Evolutionary conservation across 2,888 invertebrate genomes (phyloP).

Genomic region (Rhingia rostrata): DNA sequence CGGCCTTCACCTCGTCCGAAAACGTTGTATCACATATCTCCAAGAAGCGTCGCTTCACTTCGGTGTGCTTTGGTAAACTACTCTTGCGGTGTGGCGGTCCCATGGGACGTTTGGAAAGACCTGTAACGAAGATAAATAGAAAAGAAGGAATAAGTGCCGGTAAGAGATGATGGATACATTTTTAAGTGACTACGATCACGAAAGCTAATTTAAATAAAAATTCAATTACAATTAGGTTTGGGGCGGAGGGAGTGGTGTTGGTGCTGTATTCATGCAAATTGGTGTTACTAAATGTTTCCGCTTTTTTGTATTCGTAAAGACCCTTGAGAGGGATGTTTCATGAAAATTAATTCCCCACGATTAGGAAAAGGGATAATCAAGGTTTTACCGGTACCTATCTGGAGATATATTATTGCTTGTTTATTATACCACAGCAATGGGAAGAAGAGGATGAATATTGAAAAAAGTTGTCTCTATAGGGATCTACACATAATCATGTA

Average conservation of each 20-base stretch:
- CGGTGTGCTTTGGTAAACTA: slow-evolving; percentile 83
- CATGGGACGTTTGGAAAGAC: slow-evolving; percentile 82
- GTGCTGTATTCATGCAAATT: slow-evolving; percentile 49
- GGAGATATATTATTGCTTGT: slow-evolving; percentile 25
- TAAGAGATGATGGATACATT: slow-evolving; percentile 8
- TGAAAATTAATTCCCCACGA: slow-evolving; percentile 45
- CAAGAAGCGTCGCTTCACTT: slow-evolving; percentile 83
- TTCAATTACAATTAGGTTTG: slow-evolving; percentile 45
- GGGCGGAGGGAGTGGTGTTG: background rate
- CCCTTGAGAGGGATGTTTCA: slow-evolving; percentile 12
- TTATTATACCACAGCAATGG: slow-evolving; percentile 38
- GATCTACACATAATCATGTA: too few species aligned
- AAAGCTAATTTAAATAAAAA: slow-evolving; percentile 67
- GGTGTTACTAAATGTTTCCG: slow-evolving; percentile 48
- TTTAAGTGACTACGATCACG: slow-evolving; percentile 32
- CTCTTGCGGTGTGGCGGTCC: slow-evolving; percentile 83
- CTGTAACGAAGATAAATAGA: slow-evolving; percentile 75
- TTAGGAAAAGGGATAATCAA: slow-evolving; percentile 55
- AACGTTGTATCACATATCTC: slow-evolving; percentile 83
- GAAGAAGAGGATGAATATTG: slow-evolving; percentile 26
- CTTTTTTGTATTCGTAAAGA: slow-evolving; percentile 1
- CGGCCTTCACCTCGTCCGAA: slow-evolving; percentile 83
- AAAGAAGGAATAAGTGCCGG: background rate
- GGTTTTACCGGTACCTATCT: background rate
- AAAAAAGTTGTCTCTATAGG: background rate